A percentile compares a stretch with the other conserved stretches of the same genome.
Evolutionary conservation across 2,113 vertebrate genomes (phyloP).

Genomic region (Heterochromis multidens): DNA sequence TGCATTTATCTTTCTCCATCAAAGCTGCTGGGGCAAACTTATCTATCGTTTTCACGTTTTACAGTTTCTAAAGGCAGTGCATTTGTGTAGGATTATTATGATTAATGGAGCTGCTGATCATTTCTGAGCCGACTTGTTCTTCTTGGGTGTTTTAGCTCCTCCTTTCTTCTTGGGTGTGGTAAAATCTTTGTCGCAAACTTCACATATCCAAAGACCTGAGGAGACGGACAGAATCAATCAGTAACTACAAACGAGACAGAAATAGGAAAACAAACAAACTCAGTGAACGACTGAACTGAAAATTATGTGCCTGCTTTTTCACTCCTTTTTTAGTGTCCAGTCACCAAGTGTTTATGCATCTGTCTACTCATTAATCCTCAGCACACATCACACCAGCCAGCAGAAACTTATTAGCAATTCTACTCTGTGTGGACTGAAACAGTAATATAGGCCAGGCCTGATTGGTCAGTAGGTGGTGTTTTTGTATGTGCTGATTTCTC

Average conservation of each 20-base stretch:
- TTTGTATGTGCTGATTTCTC: too few species aligned
- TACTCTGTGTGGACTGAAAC: too few species aligned
- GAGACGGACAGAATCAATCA: background rate
- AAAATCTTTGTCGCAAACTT: conserved; percentile 88
- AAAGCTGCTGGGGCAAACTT: background rate
- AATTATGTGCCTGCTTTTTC: background rate
- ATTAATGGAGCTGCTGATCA: background rate
- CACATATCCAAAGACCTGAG: conserved; percentile 96
- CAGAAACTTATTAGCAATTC: too few species aligned
- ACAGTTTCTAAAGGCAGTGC: background rate
- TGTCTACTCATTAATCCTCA: too few species aligned
- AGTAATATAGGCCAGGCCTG: too few species aligned
- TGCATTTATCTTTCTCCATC: background rate
- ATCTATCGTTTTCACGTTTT: background rate
- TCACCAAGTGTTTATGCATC: background rate
- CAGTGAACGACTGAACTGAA: background rate
- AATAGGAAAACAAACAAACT: background rate
- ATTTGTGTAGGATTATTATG: background rate
- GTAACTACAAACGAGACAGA: background rate
- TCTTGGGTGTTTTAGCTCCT: conserved; percentile 87
- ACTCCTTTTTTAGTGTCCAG: too few species aligned
- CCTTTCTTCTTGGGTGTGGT: conserved; percentile 88
- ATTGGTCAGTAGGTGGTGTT: too few species aligned
- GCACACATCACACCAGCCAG: background rate
- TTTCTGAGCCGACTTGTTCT: conserved; percentile 74